Base-by-base conservation (phyloP, 2,888 invertebrate genomes). In the Diachrysia chrysitis region DNA sequence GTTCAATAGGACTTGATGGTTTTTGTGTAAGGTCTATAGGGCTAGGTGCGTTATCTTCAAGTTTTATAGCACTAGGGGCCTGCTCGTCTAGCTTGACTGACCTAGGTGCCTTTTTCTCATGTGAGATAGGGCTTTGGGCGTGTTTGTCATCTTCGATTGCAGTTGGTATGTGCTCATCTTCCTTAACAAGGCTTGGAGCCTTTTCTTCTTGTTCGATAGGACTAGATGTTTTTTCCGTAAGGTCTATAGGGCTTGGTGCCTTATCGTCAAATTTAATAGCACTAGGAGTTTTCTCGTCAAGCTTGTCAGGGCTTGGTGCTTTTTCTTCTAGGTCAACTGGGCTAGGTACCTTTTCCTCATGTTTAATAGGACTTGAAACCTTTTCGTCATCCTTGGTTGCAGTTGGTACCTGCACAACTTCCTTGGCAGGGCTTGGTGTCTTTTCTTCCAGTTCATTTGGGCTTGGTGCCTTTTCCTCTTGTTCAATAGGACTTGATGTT, bases 11-110 rank as follows among this genome's bases (percentile, higher is more conserved):
- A 17, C 58, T 55, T 1, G 42, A 23, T 29, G 57, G 25, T 12
- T 56, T 23, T n/a, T 74, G 64, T 84, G 89, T 87, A 19, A 88
- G 90, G 84, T 87, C 48, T 3, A 65, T 23, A 32, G 37, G 75
- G 19, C 62, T 59, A 0, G 61, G 58, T n/a, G 46, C 66, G 16
- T 74, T 73, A 0, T 76, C 71, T 37, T 73, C 69, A 12, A 66
- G 58, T 58, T 71, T 62, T 0, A 71, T 61, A 14, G 56, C 56
- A 42, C 76, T 79, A 37, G 66, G 60, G n/a, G 19, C 19, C 12
- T 65, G 69, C 0, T 68, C 64, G 0, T 42, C 42, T 29, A 14
- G 17, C 17, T 71, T 29, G 32, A n/a, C 46, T 2, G 58, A 61
- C 25, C 67, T 66, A 10, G 54, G 56, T 63, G 9, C 19, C 5